Conservation (phyloP, 2,888 invertebrate genomes). For the Stramonita haemastoma region DNA sequence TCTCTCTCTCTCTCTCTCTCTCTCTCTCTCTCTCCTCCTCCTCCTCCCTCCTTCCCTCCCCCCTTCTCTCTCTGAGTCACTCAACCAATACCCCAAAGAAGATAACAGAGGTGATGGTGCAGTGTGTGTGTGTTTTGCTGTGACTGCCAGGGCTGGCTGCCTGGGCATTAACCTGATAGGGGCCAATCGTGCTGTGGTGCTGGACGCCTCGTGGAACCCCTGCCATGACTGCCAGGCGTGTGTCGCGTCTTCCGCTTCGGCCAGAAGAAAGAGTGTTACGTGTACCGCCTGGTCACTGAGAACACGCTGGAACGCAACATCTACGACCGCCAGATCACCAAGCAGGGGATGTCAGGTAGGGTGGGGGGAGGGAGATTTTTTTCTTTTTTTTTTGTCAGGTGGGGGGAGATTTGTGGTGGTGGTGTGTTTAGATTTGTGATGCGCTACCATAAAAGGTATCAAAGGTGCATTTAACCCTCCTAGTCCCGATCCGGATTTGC, state of each 20-base stretch:
- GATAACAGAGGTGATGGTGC: background rate
- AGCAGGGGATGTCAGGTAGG: slow-evolving; percentile 93
- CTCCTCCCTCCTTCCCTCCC: background rate
- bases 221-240: slow-evolving; percentile 93
- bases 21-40: too few relatives aligned
- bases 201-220: slow-evolving; percentile 99
- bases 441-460: too few relatives aligned
- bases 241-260: slow-evolving; percentile 97
- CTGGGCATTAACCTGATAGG: slow-evolving; percentile 98
- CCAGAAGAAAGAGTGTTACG: slow-evolving; percentile 94
- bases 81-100: background rate
- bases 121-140: slow-evolving; percentile 15
- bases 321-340: slow-evolving; percentile 98
- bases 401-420: too few relatives aligned
- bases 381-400: too few relatives aligned
- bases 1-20: too few relatives aligned
- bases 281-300: slow-evolving; percentile 97
- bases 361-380: too few relatives aligned
- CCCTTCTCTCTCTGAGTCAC: background rate
- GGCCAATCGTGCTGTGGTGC: slow-evolving; percentile 98
- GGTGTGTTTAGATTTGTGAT: too few relatives aligned
- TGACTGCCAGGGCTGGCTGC: slow-evolving; percentile 92
- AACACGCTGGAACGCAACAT: slow-evolving; percentile 98
- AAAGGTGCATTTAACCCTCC: too few relatives aligned
- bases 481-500: too few relatives aligned